These are phyloP conservation scores for Caenorhabditis sp. DNA, from an alignment of 2,888 invertebrate genomes.

Conservation along the genomic window DNA sequence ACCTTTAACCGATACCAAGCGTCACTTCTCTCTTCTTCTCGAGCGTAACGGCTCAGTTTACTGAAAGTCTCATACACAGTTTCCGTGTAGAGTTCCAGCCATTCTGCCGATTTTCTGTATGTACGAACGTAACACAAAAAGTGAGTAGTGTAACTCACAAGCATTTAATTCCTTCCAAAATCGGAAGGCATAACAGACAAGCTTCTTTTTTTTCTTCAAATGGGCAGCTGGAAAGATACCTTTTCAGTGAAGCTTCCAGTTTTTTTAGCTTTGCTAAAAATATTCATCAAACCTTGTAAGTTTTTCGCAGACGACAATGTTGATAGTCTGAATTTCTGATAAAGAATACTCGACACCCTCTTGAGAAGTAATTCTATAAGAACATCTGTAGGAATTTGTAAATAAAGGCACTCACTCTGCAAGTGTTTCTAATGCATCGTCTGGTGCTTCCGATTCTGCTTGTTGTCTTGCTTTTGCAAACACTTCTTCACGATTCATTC, in stretches of 20 bases:
- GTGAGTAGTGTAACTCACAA: no score
- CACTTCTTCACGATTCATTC: no score
- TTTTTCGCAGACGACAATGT: conserved; percentile 63
- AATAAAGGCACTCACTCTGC: background rate
- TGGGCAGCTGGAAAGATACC: conserved; percentile 54
- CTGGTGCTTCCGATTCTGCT: no score
- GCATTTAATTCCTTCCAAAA: conserved; percentile 62
- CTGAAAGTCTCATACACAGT: conserved; percentile 67
- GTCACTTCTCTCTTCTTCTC: conserved; percentile 66
- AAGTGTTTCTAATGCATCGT: conserved; percentile 37
- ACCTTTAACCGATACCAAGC: conserved; percentile 68
- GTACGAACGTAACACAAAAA: background rate
- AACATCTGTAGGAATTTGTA: background rate
- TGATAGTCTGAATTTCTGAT: conserved; percentile 58
- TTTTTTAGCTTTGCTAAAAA: background rate
- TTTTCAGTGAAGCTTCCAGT: no score
- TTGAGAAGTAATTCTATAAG: conserved; percentile 5
- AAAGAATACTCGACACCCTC: conserved; percentile 57
- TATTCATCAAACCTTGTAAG: conserved; percentile 56
- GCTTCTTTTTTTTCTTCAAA: conserved; percentile 71
- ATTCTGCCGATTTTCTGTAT: conserved; percentile 61
- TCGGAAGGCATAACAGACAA: conserved; percentile 59
- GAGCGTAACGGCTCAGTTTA: conserved; percentile 62
- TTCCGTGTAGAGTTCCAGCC: conserved; percentile 62
- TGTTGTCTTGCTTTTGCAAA: no score